These are phyloP conservation scores for Ochropleura leucogaster DNA, from an alignment of 2,888 invertebrate species.

Conservation along the genomic window DNA sequence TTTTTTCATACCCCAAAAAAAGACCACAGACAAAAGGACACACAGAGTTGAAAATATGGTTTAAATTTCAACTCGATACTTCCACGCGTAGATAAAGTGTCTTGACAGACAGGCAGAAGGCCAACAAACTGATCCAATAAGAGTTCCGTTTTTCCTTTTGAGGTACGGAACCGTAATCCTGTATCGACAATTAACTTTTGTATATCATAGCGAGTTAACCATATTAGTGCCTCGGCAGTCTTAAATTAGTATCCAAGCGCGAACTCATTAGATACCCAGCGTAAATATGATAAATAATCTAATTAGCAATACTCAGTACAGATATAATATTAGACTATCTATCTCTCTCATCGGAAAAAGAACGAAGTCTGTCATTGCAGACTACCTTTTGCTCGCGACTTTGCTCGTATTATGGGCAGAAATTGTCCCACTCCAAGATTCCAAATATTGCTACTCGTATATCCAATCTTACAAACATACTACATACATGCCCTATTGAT, in stretches of 20 bases:
- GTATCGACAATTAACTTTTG: neutral
- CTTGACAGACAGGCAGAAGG: too few species aligned
- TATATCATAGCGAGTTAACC: constrained; percentile 17
- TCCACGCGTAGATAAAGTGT: too few species aligned
- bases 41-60: too few species aligned
- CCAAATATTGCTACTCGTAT: neutral
- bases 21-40: too few species aligned
- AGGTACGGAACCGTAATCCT: neutral
- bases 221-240: constrained; percentile 23
- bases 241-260: constrained; percentile 35
- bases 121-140: too few species aligned
- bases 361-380: neutral
- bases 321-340: constrained; percentile 4
- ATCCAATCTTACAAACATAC: neutral
- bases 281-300: constrained; percentile 6
- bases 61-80: too few species aligned
- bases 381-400: neutral
- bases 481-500: neutral
- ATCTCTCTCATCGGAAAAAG: constrained; percentile 21
- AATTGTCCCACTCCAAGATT: neutral
- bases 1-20: too few species aligned
- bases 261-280: constrained; percentile 23
- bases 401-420: neutral
- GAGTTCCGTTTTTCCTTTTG: too few species aligned
- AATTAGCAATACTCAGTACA: constrained; percentile 10